A percentile compares a stretch with the other conserved stretches of the same genome.
phyloP scores from a whole-genome alignment of 2,797 vertebrate species.

The Takifugu rubripes region DNA sequence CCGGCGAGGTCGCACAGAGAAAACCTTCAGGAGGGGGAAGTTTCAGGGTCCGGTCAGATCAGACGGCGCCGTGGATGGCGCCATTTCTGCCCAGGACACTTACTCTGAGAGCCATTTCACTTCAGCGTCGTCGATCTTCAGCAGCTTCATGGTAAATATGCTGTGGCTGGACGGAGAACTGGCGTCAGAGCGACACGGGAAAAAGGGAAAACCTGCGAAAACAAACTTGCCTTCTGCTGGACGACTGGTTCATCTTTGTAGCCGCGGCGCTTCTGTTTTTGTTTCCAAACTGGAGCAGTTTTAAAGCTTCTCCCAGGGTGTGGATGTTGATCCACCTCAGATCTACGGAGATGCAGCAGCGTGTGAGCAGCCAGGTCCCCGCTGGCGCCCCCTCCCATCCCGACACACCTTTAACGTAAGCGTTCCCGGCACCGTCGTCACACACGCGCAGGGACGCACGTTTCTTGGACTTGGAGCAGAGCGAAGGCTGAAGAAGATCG shows the following conservation, averaged over 20 bases:
- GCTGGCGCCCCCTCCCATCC: neutral
- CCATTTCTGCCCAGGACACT: constrained; percentile 48
- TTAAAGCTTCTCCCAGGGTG: constrained; percentile 78
- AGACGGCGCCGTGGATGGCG: no score
- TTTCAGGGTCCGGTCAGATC: no score
- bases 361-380: no score
- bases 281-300: constrained; percentile 83
- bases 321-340: constrained; percentile 86
- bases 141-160: constrained; percentile 87
- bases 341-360: constrained; percentile 62
- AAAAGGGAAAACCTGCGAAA: neutral
- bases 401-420: constrained; percentile 82
- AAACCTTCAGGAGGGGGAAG: constrained; percentile 65
- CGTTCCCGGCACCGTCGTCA: constrained; percentile 83
- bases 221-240: constrained; percentile 81
- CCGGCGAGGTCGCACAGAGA: constrained; percentile 91
- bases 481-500: constrained; percentile 77
- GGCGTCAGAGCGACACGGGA: neutral
- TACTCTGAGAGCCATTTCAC: constrained; percentile 82
- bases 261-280: constrained; percentile 86
- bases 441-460: constrained; percentile 80
- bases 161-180: constrained; percentile 77
- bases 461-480: constrained; percentile 74
- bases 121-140: constrained; percentile 69
- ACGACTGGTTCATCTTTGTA: constrained; percentile 89